Evolutionary conservation across 2,113 vertebrate species (phyloP), one percentile per base, ranked within the genome.

Genomic region (Amphiprion ocellaris): DNA sequence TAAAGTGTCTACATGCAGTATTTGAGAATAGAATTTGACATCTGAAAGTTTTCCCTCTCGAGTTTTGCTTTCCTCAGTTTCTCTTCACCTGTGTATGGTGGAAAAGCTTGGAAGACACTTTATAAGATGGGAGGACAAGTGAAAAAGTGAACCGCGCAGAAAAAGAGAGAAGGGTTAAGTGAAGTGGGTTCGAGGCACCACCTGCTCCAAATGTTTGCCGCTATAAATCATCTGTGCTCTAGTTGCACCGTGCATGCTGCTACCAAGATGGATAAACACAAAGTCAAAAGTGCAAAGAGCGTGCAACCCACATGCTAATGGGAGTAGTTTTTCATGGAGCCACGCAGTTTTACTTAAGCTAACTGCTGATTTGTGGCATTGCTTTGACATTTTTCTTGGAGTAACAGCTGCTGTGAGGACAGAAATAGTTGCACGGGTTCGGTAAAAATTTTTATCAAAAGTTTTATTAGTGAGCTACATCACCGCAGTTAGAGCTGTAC

Each of bases 191-290:
- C 60, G 61, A 73, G 62, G 72, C 84, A 87, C 88, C 95, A 96
- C 95, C 95, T 97, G 96, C 95, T 96, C 89, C 84, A 61, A 90
- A 84, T 91, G 90, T 92, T 86, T 89, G 87, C 78, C 39, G 83
- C 83, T 47, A 79, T 93, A 93, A 93, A 91, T 92, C 90, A 87
- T 68, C 30, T 44, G 61, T 23, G 79, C 67, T 76, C 62, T 23
- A 39, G 70, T 80, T 79, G 75, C 78, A 82, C 74, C 15, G 1
- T n/a, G 80, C 74, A 39, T 23, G 70, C 74, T 61, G 74, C 67
- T n/a, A 37, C 67, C 17, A 64, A 75, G 68, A 74, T 26, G 4
- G 54, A 86, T 73, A 77, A 87, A 79, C 69, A 78, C 17, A 0
- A 28, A 73, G 73, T 87, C 73, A 70, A 75, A 84, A 66, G 77